Evolutionary conservation across 1,140 invertebrate genomes (phyloP).

Genomic region (Eriosoma lanigerum): DNA sequence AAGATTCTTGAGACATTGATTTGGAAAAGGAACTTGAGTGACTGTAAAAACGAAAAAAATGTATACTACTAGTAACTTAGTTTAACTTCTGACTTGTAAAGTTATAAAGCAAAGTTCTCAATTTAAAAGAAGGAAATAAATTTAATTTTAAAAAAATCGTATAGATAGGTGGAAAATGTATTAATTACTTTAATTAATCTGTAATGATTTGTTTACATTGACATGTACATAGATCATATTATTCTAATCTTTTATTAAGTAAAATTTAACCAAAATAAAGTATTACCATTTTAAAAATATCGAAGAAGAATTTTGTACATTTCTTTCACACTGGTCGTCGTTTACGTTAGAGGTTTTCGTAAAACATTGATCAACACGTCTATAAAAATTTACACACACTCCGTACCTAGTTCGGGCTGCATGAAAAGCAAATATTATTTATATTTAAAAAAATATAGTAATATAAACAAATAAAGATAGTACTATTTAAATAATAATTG

Average conservation of each 20-base stretch:
- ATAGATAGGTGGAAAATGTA: too few relatives aligned
- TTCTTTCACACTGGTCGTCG: neutral
- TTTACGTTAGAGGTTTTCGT: neutral
- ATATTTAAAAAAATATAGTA: too few relatives aligned
- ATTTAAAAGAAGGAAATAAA: too few relatives aligned
- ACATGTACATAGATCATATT: too few relatives aligned
- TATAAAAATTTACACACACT: conserved; percentile 98
- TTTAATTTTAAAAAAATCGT: too few relatives aligned
- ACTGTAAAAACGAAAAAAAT: neutral
- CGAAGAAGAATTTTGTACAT: neutral
- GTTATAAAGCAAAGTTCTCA: too few relatives aligned
- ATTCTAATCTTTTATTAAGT: too few relatives aligned
- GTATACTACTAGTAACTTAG: too few relatives aligned
- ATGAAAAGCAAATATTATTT: conserved; percentile 52
- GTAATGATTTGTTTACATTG: too few relatives aligned
- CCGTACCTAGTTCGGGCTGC: conserved; percentile 86
- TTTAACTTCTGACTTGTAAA: too few relatives aligned
- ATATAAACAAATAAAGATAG: conserved; percentile 8
- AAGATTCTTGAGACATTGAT: conserved; percentile 6
- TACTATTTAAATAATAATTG: neutral
- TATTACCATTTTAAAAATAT: conserved; percentile 47
- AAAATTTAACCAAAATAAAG: neutral
- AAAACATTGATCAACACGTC: conserved; percentile 70
- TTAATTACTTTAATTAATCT: too few relatives aligned
- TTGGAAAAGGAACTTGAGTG: conserved; percentile 22